Percentiles rank a stretch among this genome's conserved stretches.
phyloP scores from a whole-genome alignment of 2,113 vertebrate species.

The Odontophorus gujanensis region DNA sequence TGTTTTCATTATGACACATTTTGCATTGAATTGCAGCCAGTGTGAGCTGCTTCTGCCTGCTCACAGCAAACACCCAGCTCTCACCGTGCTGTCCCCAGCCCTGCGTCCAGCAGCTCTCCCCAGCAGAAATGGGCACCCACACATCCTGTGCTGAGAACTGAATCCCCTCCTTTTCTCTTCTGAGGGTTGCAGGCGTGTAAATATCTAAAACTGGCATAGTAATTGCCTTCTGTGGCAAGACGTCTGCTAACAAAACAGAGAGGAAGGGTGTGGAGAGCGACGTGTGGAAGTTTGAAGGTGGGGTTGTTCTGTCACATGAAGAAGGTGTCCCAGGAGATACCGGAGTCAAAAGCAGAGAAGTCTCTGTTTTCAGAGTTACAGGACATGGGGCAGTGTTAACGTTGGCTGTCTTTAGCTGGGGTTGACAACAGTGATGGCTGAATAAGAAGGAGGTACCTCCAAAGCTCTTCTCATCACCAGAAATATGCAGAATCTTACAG shows the following conservation, averaged over 20 bases:
- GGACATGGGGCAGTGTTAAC: background rate
- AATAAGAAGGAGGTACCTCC: background rate
- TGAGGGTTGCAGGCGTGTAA: background rate
- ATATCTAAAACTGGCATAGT: background rate
- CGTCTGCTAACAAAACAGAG: background rate
- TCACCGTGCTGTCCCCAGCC: accelerated
- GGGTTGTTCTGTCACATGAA: background rate
- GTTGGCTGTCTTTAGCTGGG: background rate
- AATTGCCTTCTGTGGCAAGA: background rate
- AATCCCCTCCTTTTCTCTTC: background rate
- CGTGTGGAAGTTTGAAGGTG: background rate
- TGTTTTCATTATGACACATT: background rate
- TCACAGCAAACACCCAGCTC: background rate
- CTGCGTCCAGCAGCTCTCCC: background rate
- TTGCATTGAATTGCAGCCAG: background rate
- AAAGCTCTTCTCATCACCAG: background rate
- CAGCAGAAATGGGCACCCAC: background rate
- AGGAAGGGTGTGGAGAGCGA: background rate
- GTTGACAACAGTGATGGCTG: background rate
- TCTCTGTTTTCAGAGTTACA: background rate
- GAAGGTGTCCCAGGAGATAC: background rate
- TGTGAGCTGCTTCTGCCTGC: background rate
- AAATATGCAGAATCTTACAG: background rate
- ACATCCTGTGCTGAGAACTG: background rate
- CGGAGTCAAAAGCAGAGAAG: background rate